Evolutionary conservation across 2,888 invertebrate genomes (phyloP).

Genomic region (Phania funesta): DNA sequence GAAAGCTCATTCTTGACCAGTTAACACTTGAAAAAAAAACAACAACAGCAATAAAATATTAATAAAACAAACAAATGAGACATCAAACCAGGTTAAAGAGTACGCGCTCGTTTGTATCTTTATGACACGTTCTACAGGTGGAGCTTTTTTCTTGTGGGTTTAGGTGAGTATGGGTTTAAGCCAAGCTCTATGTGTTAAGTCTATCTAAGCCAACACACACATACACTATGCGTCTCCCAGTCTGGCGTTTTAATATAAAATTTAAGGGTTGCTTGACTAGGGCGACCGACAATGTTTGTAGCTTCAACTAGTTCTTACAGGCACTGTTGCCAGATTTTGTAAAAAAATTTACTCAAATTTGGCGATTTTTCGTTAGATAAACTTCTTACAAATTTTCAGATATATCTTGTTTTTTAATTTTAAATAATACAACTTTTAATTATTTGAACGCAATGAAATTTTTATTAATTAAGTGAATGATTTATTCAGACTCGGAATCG

Average conservation of each 20-base stretch:
- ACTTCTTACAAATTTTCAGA: no score
- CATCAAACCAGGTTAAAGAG: background rate
- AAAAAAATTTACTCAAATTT: no score
- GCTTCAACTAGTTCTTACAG: no score
- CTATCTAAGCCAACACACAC: no score
- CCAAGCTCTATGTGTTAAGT: background rate
- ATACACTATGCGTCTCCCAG: no score
- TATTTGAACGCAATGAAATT: no score
- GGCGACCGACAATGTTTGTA: background rate
- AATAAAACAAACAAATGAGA: conserved; percentile 4
- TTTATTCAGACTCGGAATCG: no score
- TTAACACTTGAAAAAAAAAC: background rate
- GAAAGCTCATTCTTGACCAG: conserved; percentile 62
- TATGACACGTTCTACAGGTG: background rate
- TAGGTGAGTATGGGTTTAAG: background rate
- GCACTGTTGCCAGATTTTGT: no score
- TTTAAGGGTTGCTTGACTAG: conserved; percentile 9
- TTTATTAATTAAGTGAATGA: no score
- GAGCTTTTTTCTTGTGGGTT: conserved; percentile 9
- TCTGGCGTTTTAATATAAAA: background rate
- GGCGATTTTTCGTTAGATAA: no score
- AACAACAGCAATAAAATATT: conserved; percentile 14
- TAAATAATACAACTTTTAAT: no score
- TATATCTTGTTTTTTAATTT: no score
- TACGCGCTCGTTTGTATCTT: background rate